Conservation (phyloP, 1,140 invertebrate genomes). For the Anoplophora glabripennis region DNA sequence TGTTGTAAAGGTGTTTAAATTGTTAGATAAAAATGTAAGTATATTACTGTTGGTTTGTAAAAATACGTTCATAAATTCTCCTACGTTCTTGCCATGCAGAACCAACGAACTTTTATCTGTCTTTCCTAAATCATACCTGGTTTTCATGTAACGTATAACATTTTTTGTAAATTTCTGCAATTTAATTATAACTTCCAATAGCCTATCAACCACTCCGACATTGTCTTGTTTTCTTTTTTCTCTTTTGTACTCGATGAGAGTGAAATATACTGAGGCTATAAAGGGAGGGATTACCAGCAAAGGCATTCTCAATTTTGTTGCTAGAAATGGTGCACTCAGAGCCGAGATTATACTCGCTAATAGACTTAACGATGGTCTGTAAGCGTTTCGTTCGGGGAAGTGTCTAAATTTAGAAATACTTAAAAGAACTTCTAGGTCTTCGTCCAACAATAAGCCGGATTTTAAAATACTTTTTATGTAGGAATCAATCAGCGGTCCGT, state of each 20-base stretch:
- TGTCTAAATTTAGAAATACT: constrained; percentile 19
- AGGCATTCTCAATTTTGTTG: constrained; percentile 10
- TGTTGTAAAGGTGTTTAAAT: not conserved
- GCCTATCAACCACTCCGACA: not conserved
- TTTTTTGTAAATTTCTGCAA: constrained; percentile 15
- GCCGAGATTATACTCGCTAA: constrained; percentile 7
- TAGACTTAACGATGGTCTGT: constrained; percentile 8
- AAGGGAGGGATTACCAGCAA: constrained; percentile 10
- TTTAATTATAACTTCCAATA: constrained; percentile 19
- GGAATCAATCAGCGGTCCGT: constrained; percentile 7
- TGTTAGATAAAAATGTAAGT: constrained; percentile 3
- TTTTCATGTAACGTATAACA: constrained; percentile 21
- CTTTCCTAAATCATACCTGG: constrained; percentile 13
- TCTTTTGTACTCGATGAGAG: not conserved
- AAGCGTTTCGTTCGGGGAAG: not conserved
- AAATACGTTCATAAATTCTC: constrained; percentile 11
- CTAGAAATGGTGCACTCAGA: constrained; percentile 5
- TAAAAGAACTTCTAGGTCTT: constrained; percentile 29
- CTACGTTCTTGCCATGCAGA: constrained; percentile 8
- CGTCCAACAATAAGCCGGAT: constrained; percentile 28
- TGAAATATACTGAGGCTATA: not conserved
- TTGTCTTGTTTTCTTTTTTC: not conserved
- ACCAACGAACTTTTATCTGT: constrained; percentile 5
- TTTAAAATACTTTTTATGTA: constrained; percentile 26
- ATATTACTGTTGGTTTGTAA: not conserved